Conservation (phyloP, 1,140 invertebrate genomes). For the Apis cerana region DNA sequence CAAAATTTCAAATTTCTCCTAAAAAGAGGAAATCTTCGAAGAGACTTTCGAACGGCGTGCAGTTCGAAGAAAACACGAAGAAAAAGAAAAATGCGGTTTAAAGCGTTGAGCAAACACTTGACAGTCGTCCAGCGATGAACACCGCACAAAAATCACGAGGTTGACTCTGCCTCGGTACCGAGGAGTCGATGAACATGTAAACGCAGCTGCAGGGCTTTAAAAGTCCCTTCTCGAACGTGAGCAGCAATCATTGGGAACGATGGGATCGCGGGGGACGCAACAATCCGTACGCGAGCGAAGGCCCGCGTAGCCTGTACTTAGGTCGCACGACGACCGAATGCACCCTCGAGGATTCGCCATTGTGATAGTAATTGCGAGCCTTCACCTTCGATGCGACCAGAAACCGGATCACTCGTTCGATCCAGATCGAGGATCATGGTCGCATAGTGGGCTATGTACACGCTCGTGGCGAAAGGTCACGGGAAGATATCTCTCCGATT, state of each 20-base stretch:
- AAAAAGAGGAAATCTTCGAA: neutral
- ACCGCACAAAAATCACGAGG: constrained; percentile 30
- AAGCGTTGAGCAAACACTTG: constrained; percentile 19
- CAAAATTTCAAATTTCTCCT: neutral
- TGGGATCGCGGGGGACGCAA: constrained; percentile 62
- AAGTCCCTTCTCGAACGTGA: constrained; percentile 49
- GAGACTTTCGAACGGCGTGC: neutral
- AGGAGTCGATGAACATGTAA: constrained; percentile 48
- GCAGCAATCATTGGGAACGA: constrained; percentile 61
- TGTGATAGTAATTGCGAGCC: constrained; percentile 75
- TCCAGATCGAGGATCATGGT: constrained; percentile 73
- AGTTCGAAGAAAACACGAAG: neutral
- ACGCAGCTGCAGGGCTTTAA: constrained; percentile 58
- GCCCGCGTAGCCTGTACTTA: constrained; percentile 69
- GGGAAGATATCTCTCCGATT: constrained; percentile 29
- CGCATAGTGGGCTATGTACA: constrained; percentile 27
- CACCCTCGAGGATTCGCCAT: constrained; percentile 70
- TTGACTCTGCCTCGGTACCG: constrained; percentile 38
- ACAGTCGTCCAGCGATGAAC: neutral
- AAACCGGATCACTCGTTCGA: constrained; percentile 76
- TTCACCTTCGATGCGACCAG: constrained; percentile 64
- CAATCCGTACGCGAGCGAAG: constrained; percentile 71
- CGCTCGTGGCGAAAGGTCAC: constrained; percentile 61
- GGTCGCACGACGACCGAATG: constrained; percentile 65
- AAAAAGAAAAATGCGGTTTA: neutral